Evolutionary conservation across 2,797 vertebrate genomes (phyloP).

Genomic region (Chelidonichthys spinosus): DNA sequence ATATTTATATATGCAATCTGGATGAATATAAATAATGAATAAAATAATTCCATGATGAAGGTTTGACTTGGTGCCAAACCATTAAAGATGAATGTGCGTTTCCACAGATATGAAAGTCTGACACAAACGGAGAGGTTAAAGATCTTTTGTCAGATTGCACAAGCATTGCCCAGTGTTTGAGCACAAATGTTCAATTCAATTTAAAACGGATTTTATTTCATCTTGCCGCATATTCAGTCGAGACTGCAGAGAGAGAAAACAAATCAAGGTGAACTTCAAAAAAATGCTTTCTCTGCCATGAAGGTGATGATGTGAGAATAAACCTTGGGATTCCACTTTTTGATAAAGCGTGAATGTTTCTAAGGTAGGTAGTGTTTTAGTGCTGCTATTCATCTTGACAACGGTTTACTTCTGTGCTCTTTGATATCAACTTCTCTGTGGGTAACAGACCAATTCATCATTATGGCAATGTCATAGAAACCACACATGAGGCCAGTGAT

Average conservation of each 20-base stretch:
- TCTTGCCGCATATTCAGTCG: conserved; percentile 2
- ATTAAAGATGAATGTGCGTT: not conserved
- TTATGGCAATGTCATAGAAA: conserved; percentile 11
- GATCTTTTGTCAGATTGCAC: not conserved
- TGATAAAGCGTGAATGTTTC: conserved; percentile 1
- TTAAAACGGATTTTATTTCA: conserved; percentile 25
- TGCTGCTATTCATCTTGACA: conserved; percentile 1
- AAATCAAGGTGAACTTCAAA: conserved; percentile 45
- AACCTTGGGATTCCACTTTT: conserved; percentile 25
- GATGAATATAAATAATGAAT: too few relatives aligned
- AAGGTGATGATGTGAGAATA: conserved; percentile 15
- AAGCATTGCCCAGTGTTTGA: not conserved
- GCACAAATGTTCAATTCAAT: conserved; percentile 18
- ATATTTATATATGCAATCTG: not conserved
- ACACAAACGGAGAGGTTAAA: not conserved
- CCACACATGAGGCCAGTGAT: not conserved
- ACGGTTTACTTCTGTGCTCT: conserved; percentile 1
- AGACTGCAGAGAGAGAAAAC: not conserved
- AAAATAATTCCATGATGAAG: not conserved
- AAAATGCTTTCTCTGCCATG: conserved; percentile 14
- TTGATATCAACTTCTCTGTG: conserved; percentile 19
- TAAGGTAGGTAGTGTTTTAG: not conserved
- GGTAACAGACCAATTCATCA: conserved; percentile 12
- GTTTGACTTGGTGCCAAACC: not conserved
- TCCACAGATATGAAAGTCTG: not conserved